phyloP scores from a whole-genome alignment of 2,797 vertebrate genomes.

The Anguilla megastoma region DNA sequence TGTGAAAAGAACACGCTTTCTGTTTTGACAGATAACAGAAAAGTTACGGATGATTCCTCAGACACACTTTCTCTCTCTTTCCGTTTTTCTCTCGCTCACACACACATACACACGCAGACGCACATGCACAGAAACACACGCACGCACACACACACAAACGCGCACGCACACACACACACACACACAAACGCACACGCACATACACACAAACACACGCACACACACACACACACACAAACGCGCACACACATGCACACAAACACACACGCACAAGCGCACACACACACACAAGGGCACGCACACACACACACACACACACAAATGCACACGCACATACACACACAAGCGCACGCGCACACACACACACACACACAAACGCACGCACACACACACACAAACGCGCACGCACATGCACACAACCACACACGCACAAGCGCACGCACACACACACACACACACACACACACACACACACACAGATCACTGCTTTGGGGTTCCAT shows the following conservation, averaged over 20 bases:
- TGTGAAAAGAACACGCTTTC: not conserved
- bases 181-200: too few species aligned
- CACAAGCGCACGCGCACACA: not conserved
- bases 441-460: not conserved
- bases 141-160: too few species aligned
- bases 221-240: too few species aligned
- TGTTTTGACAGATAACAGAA: not conserved
- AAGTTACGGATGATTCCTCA: not conserved
- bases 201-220: too few species aligned
- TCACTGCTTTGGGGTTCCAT: not conserved
- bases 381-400: not conserved
- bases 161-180: too few species aligned
- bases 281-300: too few species aligned
- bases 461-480: not conserved
- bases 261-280: too few species aligned
- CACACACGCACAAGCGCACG: not conserved
- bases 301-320: too few species aligned
- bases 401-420: too few species aligned
- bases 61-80: not conserved
- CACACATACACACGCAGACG: too few species aligned
- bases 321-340: not conserved
- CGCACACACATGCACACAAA: too few species aligned
- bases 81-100: not conserved
- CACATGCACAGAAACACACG: too few species aligned
- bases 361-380: not conserved